These are phyloP conservation scores for Eptatretus burgeri DNA, from an alignment of 2,113 vertebrate genomes.

Conservation along the genomic window DNA sequence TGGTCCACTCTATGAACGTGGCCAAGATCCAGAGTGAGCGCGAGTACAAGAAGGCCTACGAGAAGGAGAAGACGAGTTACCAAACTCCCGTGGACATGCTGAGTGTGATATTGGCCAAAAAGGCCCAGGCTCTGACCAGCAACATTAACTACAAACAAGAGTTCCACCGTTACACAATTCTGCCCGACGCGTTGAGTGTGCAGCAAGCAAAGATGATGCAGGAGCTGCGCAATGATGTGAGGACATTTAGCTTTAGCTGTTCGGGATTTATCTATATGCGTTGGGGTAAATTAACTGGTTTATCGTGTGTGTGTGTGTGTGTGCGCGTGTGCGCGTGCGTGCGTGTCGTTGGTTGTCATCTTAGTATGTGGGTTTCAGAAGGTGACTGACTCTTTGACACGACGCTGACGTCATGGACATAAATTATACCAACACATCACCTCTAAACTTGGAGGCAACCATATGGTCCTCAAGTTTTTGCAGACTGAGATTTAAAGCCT, in stretches of 20 bases:
- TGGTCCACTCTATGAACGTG: constrained; percentile 35
- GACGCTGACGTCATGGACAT: too few species aligned
- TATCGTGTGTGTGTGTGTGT: too few species aligned
- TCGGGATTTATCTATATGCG: too few species aligned
- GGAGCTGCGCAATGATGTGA: constrained; percentile 43
- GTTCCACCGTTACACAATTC: constrained; percentile 46
- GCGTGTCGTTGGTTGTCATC: too few species aligned
- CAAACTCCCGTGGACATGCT: constrained; percentile 42
- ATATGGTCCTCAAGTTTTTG: too few species aligned
- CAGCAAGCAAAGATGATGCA: constrained; percentile 41
- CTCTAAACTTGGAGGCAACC: too few species aligned
- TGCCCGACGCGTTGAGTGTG: constrained; percentile 45
- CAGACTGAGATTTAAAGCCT: too few species aligned
- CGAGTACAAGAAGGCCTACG: constrained; percentile 57
- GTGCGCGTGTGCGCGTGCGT: too few species aligned
- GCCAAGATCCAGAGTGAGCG: constrained; percentile 48
- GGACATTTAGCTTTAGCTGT: constrained; percentile 8
- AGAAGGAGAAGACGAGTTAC: constrained; percentile 48
- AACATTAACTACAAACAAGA: constrained; percentile 35
- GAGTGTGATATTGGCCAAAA: constrained; percentile 36
- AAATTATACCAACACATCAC: too few species aligned
- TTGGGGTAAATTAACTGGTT: too few species aligned
- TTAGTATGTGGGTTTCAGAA: too few species aligned
- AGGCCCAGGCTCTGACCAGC: constrained; percentile 43
- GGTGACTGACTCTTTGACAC: too few species aligned